Evolutionary conservation across 1,140 invertebrate species (phyloP).

Genomic region (Tetramorium simillimum): DNA sequence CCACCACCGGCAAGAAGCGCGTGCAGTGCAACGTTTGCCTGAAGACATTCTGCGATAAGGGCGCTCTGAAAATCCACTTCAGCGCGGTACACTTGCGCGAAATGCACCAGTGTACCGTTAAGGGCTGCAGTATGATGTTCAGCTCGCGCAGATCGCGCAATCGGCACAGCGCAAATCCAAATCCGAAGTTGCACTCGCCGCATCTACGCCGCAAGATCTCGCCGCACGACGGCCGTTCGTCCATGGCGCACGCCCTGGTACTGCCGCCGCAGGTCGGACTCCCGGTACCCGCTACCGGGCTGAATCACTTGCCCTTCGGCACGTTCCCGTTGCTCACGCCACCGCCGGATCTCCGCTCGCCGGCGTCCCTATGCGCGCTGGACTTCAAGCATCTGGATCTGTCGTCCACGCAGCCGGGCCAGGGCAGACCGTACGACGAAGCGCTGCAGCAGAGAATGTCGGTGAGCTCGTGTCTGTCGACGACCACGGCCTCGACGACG

Average conservation of each 20-base stretch:
- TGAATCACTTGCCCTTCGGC: constrained; percentile 90
- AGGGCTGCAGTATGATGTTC: constrained; percentile 99
- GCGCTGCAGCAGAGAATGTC: constrained; percentile 83
- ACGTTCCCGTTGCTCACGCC: constrained; percentile 91
- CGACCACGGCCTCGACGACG: constrained; percentile 85
- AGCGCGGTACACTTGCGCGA: constrained; percentile 99
- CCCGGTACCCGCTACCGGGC: constrained; percentile 86
- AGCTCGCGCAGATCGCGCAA: constrained; percentile 98
- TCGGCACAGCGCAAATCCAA: constrained; percentile 98
- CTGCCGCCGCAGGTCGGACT: constrained; percentile 90
- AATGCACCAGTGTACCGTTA: constrained; percentile 99
- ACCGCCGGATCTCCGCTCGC: constrained; percentile 89
- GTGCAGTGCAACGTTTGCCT: constrained; percentile 99
- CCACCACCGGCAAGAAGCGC: constrained; percentile 96
- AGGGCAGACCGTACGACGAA: constrained; percentile 78
- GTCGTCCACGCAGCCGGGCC: constrained; percentile 79
- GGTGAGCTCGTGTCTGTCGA: constrained; percentile 70
- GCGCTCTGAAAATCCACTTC: constrained; percentile 99
- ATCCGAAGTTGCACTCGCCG: constrained; percentile 98
- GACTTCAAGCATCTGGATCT: constrained; percentile 90
- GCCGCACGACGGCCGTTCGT: constrained; percentile 95
- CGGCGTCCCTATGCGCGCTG: constrained; percentile 86
- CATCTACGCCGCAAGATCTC: constrained; percentile 96
- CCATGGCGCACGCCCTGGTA: constrained; percentile 93
- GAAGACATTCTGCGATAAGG: constrained; percentile 99